Evolutionary conservation across 2,888 invertebrate species (phyloP).

Genomic region (Nephrotoma appendiculata): DNA sequence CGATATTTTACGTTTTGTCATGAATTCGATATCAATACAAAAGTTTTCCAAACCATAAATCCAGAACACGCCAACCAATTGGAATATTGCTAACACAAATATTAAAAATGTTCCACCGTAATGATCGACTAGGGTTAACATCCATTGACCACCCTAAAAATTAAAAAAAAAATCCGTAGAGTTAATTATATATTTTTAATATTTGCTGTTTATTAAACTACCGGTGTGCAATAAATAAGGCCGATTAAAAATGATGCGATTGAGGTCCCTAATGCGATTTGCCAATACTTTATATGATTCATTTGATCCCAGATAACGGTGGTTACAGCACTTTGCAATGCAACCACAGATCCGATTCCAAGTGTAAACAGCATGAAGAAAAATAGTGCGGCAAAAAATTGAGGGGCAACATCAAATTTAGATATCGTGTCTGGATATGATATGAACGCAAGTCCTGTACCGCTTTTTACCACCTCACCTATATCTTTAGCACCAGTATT

Average conservation of each 20-base stretch:
- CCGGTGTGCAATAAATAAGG: slow-evolving; percentile 60
- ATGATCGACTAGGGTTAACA: slow-evolving; percentile 42
- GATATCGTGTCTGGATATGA: slow-evolving; percentile 75
- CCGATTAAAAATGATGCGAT: slow-evolving; percentile 45
- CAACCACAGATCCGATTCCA: slow-evolving; percentile 62
- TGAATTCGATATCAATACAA: slow-evolving; percentile 59
- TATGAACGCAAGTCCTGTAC: slow-evolving; percentile 66
- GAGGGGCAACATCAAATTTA: slow-evolving; percentile 55
- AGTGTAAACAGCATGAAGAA: slow-evolving; percentile 70
- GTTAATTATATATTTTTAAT: background rate
- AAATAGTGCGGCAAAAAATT: slow-evolving; percentile 65
- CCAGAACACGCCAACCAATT: slow-evolving; percentile 40
- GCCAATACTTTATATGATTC: slow-evolving; percentile 41
- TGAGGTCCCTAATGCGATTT: slow-evolving; percentile 42
- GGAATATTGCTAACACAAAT: slow-evolving; percentile 40
- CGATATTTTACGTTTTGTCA: slow-evolving; percentile 49
- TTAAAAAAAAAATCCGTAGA: background rate
- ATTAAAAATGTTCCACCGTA: slow-evolving; percentile 47
- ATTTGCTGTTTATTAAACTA: slow-evolving; percentile 30
- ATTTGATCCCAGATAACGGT: slow-evolving; percentile 54
- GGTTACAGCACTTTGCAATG: slow-evolving; percentile 51
- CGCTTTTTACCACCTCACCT: slow-evolving; percentile 50
- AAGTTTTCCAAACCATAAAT: slow-evolving; percentile 48
- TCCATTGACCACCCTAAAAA: slow-evolving; percentile 43
- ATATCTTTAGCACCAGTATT: slow-evolving; percentile 43